These are phyloP conservation scores for Leptinotarsa haldemani DNA, from an alignment of 2,888 invertebrate species.

Conservation along the genomic window DNA sequence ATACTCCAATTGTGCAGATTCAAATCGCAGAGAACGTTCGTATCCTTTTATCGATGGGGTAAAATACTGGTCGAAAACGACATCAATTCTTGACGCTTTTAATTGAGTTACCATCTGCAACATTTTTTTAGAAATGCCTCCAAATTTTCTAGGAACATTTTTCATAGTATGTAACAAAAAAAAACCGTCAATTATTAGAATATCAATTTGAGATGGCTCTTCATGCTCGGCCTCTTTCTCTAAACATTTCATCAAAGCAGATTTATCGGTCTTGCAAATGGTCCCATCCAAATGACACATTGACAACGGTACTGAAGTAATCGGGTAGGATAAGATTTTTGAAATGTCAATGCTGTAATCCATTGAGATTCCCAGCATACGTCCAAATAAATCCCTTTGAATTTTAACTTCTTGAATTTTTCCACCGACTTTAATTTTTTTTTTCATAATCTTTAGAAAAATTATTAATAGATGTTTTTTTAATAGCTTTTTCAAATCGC, in stretches of 20 bases:
- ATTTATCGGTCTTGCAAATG: background rate
- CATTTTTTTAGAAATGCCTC: conserved; percentile 53
- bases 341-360: too few relatives aligned
- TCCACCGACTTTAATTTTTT: too few relatives aligned
- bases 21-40: conserved; percentile 45
- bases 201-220: background rate
- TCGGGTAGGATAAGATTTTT: too few relatives aligned
- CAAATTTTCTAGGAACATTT: conserved; percentile 55
- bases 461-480: too few relatives aligned
- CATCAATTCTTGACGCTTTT: conserved; percentile 46
- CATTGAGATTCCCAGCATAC: too few relatives aligned
- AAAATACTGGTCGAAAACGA: conserved; percentile 48
- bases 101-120: conserved; percentile 36
- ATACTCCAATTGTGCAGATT: conserved; percentile 46
- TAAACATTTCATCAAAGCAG: background rate
- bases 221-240: background rate
- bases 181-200: background rate
- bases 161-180: conserved; percentile 52
- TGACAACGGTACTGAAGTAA: too few relatives aligned
- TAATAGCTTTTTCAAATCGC: too few relatives aligned
- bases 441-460: too few relatives aligned
- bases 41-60: conserved; percentile 44
- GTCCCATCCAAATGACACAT: too few relatives aligned
- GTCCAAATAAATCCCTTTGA: too few relatives aligned
- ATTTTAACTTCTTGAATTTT: too few relatives aligned